A percentile compares a stretch with the other conserved stretches of the same genome.
Evolutionary conservation across 2,888 invertebrate species (phyloP).

Genomic region (Pyrrhia umbra): DNA sequence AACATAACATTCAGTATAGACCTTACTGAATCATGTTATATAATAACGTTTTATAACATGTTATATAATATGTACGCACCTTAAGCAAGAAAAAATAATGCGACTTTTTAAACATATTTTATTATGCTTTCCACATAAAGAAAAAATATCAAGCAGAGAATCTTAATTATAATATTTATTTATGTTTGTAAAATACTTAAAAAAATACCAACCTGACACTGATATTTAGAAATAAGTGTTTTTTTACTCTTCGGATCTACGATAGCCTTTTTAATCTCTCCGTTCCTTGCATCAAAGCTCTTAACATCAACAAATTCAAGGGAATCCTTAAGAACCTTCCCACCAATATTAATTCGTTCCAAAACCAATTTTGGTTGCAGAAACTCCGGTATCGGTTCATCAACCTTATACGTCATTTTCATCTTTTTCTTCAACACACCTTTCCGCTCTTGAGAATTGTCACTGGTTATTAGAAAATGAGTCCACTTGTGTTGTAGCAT

Average conservation of each 20-base stretch:
- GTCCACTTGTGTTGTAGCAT: conserved; percentile 85
- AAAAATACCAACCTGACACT: conserved; percentile 75
- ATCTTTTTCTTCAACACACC: conserved; percentile 18
- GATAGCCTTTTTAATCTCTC: conserved; percentile 67
- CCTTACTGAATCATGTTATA: no score
- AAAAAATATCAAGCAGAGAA: not conserved
- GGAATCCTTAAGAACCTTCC: conserved; percentile 29
- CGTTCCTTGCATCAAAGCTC: conserved; percentile 43
- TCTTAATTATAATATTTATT: not conserved
- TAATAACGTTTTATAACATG: no score
- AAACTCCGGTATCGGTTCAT: conserved; percentile 72
- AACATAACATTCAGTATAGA: no score
- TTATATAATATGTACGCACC: no score
- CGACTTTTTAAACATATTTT: not conserved
- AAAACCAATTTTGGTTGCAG: conserved; percentile 74
- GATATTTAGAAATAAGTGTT: conserved; percentile 76
- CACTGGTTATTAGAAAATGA: conserved; percentile 76
- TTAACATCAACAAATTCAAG: conserved; percentile 51
- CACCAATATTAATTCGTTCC: conserved; percentile 67
- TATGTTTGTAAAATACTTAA: not conserved
- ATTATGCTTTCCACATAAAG: not conserved
- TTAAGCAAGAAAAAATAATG: not conserved
- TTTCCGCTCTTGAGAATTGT: conserved; percentile 69
- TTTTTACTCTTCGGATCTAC: conserved; percentile 75
- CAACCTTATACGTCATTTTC: conserved; percentile 68